A percentile compares a stretch with the other conserved stretches of the same genome.
Conservation (phyloP, 2,113 vertebrate species). For the Sitta europaea region DNA sequence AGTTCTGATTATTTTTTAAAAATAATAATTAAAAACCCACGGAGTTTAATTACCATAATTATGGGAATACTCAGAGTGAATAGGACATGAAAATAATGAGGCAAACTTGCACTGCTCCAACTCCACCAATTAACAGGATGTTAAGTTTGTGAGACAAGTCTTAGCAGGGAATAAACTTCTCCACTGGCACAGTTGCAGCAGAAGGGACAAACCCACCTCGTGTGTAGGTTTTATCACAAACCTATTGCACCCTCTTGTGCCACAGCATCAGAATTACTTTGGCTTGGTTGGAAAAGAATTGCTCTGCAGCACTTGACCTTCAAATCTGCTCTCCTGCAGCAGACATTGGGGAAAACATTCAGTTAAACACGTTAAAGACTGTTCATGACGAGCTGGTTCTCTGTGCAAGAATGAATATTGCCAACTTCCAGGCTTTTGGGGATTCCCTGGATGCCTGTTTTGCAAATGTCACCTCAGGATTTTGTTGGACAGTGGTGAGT, state of each 20-base stretch:
- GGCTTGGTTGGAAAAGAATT: neutral
- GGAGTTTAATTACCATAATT: conserved; percentile 45
- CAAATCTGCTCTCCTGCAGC: neutral
- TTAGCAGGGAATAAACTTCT: neutral
- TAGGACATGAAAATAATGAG: conserved; percentile 40
- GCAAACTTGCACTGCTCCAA: neutral
- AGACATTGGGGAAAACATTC: neutral
- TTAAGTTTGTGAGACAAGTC: neutral
- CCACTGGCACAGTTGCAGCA: neutral
- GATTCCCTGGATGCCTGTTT: neutral
- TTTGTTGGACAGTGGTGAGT: neutral
- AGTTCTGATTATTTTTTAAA: conserved; percentile 19
- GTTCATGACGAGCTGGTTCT: neutral
- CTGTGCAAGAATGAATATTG: too few species aligned
- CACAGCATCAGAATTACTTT: neutral
- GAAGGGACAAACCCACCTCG: neutral
- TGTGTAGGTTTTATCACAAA: neutral
- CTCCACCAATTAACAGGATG: neutral
- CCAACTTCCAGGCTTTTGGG: neutral
- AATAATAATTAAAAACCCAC: conserved; percentile 42
- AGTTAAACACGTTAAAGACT: accelerated
- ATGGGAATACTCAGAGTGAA: conserved; percentile 33
- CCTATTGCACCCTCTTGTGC: conserved; percentile 60
- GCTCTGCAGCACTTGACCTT: conserved; percentile 45
- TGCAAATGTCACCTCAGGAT: neutral